Percentiles rank a stretch among this genome's conserved stretches.
phyloP scores from a whole-genome alignment of 30 jellyfish, hydroid and myxozoan species.

The Cassiopea xamachana region DNA sequence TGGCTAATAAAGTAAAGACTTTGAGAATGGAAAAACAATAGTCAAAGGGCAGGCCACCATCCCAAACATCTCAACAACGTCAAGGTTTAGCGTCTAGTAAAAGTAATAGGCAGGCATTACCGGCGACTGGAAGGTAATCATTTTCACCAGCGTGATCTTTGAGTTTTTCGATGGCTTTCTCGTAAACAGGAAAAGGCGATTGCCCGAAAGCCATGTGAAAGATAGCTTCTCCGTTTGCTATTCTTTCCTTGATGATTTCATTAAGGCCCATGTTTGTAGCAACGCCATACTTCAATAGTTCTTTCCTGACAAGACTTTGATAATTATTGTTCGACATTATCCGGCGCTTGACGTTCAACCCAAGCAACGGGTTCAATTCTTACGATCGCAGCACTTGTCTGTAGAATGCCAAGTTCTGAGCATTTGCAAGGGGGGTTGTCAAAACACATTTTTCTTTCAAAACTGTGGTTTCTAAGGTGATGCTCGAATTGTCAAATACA shows the following conservation, averaged over 20 bases:
- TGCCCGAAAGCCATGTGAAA: conserved; percentile 76
- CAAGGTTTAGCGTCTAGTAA: too few species aligned
- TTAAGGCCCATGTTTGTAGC: conserved; percentile 64
- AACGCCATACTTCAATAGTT: conserved; percentile 33
- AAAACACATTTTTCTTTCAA: too few species aligned
- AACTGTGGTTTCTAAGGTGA: too few species aligned
- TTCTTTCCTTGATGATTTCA: conserved; percentile 39
- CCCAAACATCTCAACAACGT: too few species aligned
- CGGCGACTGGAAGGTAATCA: conserved; percentile 68
- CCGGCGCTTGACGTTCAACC: background rate
- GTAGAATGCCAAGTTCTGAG: too few species aligned
- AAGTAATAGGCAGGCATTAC: conserved; percentile 9
- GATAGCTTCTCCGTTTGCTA: conserved; percentile 57
- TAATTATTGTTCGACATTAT: background rate
- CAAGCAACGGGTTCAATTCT: too few species aligned
- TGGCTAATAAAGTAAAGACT: too few species aligned
- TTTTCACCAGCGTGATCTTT: conserved; percentile 60
- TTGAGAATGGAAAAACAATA: too few species aligned
- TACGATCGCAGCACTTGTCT: too few species aligned
- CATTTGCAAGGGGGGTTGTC: too few species aligned
- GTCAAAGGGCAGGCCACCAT: too few species aligned
- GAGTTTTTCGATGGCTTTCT: conserved; percentile 38
- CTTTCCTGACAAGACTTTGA: conserved; percentile 2
- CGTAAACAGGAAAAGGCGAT: conserved; percentile 70
- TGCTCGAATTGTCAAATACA: too few species aligned